These are phyloP conservation scores for Amazona guildingii DNA, from an alignment of 2,113 vertebrate genomes.

Conservation along the genomic window DNA sequence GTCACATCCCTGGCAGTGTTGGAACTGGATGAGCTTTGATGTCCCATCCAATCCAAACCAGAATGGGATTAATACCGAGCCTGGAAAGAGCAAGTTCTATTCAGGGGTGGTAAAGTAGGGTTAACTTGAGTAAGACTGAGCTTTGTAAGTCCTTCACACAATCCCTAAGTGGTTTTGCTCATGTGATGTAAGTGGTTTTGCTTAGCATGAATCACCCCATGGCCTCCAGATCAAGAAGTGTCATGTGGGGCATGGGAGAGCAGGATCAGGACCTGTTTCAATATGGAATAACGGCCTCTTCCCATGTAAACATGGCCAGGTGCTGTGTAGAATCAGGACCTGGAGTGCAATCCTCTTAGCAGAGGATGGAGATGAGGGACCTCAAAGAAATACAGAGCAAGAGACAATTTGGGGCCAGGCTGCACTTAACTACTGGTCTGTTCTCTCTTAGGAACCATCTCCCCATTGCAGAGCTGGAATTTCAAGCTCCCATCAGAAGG, in stretches of 20 bases:
- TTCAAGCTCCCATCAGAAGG: background rate
- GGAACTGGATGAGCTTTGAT: background rate
- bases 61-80: too few species aligned
- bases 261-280: background rate
- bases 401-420: background rate
- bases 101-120: background rate
- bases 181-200: background rate
- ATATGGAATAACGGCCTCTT: background rate
- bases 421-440: background rate
- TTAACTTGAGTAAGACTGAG: background rate
- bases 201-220: background rate
- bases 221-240: background rate
- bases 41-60: background rate
- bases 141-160: background rate
- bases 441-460: background rate
- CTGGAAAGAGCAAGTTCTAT: background rate
- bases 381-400: background rate
- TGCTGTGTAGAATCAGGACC: background rate
- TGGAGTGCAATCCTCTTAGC: background rate
- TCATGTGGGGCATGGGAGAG: background rate
- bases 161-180: background rate
- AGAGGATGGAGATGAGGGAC: background rate
- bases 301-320: accelerated
- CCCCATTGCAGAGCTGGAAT: background rate
- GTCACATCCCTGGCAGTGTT: background rate